These are phyloP conservation scores for Apis cerana DNA, from an alignment of 1,140 invertebrate genomes.

Conservation along the genomic window DNA sequence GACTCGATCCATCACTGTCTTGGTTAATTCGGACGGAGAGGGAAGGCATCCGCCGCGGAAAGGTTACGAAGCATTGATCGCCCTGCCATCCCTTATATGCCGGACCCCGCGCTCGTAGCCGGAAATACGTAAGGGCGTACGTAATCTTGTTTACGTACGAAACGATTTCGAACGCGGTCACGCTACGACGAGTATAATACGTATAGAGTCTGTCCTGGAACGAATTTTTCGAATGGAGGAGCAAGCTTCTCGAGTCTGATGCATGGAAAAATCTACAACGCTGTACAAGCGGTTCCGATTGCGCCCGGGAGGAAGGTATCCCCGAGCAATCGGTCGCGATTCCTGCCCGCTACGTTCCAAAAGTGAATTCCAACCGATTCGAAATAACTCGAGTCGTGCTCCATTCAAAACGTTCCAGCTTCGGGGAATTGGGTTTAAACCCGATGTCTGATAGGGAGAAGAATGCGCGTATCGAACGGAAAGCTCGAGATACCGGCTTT, in stretches of 20 bases:
- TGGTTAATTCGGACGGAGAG: constrained; percentile 59
- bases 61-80: constrained; percentile 63
- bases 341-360: constrained; percentile 7
- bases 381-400: constrained; percentile 24
- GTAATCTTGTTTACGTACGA: neutral
- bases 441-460: neutral
- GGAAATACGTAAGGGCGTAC: neutral
- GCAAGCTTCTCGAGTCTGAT: neutral
- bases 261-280: constrained; percentile 12
- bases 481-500: neutral
- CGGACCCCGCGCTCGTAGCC: neutral
- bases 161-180: neutral
- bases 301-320: neutral
- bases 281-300: constrained; percentile 9
- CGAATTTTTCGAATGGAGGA: no score
- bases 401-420: constrained; percentile 21
- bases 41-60: constrained; percentile 41
- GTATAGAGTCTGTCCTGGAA: no score
- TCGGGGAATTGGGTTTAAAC: constrained; percentile 2
- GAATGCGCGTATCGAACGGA: neutral
- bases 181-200: no score
- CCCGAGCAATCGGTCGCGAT: constrained; percentile 33
- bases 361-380: constrained; percentile 33
- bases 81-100: neutral
- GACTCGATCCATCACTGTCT: constrained; percentile 68